Evolutionary conservation across 2,113 vertebrate species (phyloP).

Genomic region (Zeus faber): DNA sequence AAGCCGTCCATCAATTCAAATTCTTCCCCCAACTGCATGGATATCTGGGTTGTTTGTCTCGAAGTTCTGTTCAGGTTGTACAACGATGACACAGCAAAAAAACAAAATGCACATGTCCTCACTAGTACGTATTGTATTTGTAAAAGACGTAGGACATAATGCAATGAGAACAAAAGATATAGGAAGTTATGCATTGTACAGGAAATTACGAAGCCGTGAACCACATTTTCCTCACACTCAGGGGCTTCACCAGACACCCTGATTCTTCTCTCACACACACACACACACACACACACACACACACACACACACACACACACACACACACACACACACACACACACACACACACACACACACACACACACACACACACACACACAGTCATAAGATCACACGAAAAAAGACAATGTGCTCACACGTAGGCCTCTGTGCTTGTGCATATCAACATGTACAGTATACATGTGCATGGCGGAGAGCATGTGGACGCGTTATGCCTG

Average conservation of each 20-base stretch:
- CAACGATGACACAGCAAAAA: slow-evolving; percentile 24
- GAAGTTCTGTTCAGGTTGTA: not conserved
- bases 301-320: too few species aligned
- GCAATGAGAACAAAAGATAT: too few species aligned
- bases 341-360: slow-evolving; percentile 6
- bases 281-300: not conserved
- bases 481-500: not conserved
- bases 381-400: slow-evolving; percentile 18
- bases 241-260: too few species aligned
- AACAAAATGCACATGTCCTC: not conserved
- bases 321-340: too few species aligned
- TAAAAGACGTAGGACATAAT: not conserved
- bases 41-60: not conserved
- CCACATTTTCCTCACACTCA: not conserved
- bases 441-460: not conserved
- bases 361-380: slow-evolving; percentile 15
- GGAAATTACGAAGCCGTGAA: slow-evolving; percentile 2
- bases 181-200: slow-evolving; percentile 11
- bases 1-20: not conserved
- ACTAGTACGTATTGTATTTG: too few species aligned
- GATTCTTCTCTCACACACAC: not conserved
- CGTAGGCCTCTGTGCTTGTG: not conserved
- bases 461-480: not conserved
- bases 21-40: not conserved
- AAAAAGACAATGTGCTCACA: not conserved